phyloP scores from a whole-genome alignment of 2,888 invertebrate species.

The Acleris laterana region DNA sequence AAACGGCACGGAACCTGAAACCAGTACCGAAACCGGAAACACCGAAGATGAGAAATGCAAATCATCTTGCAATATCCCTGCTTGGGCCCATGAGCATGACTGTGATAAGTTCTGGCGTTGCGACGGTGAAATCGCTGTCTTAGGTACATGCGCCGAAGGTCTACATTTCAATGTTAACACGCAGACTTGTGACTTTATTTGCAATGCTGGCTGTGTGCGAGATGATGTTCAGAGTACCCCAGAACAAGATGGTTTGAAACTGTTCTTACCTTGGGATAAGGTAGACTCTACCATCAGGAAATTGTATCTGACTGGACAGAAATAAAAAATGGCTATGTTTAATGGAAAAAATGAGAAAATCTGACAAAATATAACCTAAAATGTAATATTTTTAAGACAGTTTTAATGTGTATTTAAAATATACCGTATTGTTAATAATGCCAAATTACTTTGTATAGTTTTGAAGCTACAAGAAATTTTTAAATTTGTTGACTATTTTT shows the following conservation, averaged over 20 bases:
- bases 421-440: too few relatives aligned
- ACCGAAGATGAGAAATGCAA: conserved; percentile 49
- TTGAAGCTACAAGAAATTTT: not conserved
- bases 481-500: conserved; percentile 1
- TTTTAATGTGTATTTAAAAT: too few relatives aligned
- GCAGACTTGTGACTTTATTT: conserved; percentile 65
- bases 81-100: conserved; percentile 66
- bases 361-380: too few relatives aligned
- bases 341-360: not conserved
- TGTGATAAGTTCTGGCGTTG: conserved; percentile 75
- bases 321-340: not conserved
- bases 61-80: conserved; percentile 58
- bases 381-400: too few relatives aligned
- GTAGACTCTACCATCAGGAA: conserved; percentile 43
- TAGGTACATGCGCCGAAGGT: conserved; percentile 64
- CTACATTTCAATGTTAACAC: conserved; percentile 65
- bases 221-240: conserved; percentile 48
- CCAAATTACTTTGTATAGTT: not conserved
- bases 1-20: conserved; percentile 11
- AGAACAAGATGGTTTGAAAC: conserved; percentile 51
- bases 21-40: conserved; percentile 4
- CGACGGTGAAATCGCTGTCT: conserved; percentile 48
- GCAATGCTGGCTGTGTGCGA: conserved; percentile 60
- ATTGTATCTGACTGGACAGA: conserved; percentile 26
- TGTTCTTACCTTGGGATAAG: conserved; percentile 62